A percentile compares a stretch with the other conserved stretches of the same genome.
These are phyloP conservation scores for Tenthredo notha DNA, from an alignment of 2,888 invertebrate species.

Conservation along the genomic window DNA sequence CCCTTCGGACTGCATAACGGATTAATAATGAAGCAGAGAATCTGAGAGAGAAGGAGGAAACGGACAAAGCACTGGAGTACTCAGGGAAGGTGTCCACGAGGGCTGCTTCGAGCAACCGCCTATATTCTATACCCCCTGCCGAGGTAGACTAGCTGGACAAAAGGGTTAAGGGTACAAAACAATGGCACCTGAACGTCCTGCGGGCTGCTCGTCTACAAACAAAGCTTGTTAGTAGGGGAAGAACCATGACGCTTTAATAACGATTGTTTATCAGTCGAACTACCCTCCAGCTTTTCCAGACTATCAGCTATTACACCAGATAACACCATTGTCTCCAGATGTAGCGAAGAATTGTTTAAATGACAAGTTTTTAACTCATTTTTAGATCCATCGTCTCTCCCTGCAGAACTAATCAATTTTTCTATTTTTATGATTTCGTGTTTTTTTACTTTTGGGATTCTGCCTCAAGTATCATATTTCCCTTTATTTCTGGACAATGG, in stretches of 20 bases:
- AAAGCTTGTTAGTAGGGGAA: constrained; percentile 6
- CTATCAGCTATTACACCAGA: neutral
- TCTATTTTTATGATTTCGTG: too few species aligned
- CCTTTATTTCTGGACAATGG: neutral
- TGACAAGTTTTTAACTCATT: neutral
- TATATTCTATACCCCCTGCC: neutral
- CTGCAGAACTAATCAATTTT: neutral
- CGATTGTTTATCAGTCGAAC: constrained; percentile 31
- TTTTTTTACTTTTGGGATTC: neutral
- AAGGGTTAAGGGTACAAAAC: neutral
- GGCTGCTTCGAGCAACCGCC: constrained; percentile 30
- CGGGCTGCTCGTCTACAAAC: neutral
- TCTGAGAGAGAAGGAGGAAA: constrained; percentile 22
- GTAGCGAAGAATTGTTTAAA: neutral
- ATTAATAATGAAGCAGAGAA: constrained; percentile 69
- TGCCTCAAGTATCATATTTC: neutral
- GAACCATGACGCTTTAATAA: neutral
- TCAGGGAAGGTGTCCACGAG: neutral
- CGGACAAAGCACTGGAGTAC: constrained; percentile 45
- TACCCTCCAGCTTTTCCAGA: neutral
- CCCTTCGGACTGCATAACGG: constrained; percentile 61
- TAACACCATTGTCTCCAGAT: neutral
- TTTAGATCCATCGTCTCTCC: neutral
- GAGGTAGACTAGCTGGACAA: constrained; percentile 27
- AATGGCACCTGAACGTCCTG: constrained; percentile 8